These are phyloP conservation scores for Muscicapa adusta DNA, from an alignment of 2,113 vertebrate species.

Conservation along the genomic window DNA sequence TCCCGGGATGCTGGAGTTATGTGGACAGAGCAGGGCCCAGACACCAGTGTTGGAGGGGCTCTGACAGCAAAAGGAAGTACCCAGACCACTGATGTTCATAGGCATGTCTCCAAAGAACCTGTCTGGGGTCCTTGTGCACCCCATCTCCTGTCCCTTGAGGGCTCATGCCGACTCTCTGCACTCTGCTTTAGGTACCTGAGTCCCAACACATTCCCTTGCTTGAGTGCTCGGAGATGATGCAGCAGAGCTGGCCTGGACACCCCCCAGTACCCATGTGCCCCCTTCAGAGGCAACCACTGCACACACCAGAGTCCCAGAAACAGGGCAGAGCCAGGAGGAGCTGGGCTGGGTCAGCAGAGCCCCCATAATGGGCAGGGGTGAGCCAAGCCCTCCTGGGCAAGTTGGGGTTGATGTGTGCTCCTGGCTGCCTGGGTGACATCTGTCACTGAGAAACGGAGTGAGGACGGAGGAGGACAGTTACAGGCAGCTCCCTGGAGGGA, in stretches of 20 bases:
- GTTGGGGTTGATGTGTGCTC: neutral
- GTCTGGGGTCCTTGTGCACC: neutral
- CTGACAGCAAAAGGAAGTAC: neutral
- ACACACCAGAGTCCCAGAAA: accelerated
- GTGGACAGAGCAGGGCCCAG: neutral
- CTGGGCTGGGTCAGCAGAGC: neutral
- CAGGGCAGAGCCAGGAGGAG: neutral
- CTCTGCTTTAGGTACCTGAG: neutral
- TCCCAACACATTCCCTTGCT: neutral
- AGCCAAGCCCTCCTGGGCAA: neutral
- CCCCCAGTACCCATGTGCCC: neutral
- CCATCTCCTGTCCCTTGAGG: neutral
- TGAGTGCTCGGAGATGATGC: neutral
- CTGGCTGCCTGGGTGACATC: neutral
- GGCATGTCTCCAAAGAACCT: neutral
- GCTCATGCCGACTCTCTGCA: neutral
- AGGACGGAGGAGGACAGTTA: neutral
- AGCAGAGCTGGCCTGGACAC: neutral
- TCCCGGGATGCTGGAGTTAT: neutral
- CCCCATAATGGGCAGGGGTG: neutral
- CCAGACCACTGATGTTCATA: neutral
- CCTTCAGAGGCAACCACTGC: neutral
- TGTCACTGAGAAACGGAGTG: neutral
- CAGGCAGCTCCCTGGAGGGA: neutral
- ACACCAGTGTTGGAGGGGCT: neutral